Conservation (phyloP, 2,113 vertebrate genomes). For the Gadus chalcogrammus region DNA sequence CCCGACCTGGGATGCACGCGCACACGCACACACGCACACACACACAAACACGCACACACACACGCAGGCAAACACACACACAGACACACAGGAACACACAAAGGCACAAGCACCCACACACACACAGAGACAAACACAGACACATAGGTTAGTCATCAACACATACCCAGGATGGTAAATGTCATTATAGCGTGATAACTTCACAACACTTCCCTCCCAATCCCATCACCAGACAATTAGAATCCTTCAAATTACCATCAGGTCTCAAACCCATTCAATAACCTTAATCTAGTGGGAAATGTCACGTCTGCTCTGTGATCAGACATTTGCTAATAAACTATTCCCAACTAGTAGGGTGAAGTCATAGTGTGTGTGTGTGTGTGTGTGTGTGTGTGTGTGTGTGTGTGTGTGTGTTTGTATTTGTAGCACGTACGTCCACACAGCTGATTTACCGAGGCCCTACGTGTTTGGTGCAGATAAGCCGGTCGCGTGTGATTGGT, state of each 20-base stretch:
- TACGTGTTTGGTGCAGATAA: slow-evolving; percentile 50
- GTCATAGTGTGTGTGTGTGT: slow-evolving; percentile 2
- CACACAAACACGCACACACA: no score
- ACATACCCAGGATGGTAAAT: slow-evolving; percentile 31
- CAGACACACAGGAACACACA: no score
- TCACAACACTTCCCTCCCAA: slow-evolving; percentile 26
- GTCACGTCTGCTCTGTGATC: slow-evolving; percentile 32
- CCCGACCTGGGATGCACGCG: slow-evolving; percentile 50
- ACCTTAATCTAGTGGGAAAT: slow-evolving; percentile 36
- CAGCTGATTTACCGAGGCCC: slow-evolving; percentile 23
- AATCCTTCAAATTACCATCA: slow-evolving; percentile 51
- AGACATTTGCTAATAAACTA: slow-evolving; percentile 39
- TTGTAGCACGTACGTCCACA: slow-evolving; percentile 1
- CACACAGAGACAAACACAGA: no score
- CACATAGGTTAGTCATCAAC: slow-evolving; percentile 1
- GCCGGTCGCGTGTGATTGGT: slow-evolving; percentile 46
- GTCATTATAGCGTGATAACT: slow-evolving; percentile 4
- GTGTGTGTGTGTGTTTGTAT: not conserved
- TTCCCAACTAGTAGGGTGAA: not conserved
- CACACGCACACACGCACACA: no score
- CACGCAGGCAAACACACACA: no score
- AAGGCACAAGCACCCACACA: no score
- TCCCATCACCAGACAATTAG: slow-evolving; percentile 31
- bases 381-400: slow-evolving; percentile 1
- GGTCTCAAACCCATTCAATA: slow-evolving; percentile 49